These are phyloP conservation scores for Athalia cordata DNA, from an alignment of 2,888 invertebrate species.

Conservation along the genomic window DNA sequence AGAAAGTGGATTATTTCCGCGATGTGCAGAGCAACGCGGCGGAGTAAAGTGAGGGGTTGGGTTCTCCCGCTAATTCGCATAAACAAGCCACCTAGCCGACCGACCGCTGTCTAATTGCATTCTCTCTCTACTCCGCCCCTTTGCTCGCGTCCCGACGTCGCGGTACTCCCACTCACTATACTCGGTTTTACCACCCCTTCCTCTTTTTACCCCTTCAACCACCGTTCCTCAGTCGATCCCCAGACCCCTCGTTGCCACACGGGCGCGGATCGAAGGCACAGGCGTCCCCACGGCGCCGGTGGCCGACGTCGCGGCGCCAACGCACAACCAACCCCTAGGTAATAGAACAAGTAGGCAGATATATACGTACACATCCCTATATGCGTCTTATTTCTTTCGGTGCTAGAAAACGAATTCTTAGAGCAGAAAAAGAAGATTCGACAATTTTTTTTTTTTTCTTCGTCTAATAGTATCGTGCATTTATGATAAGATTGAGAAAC, in stretches of 20 bases:
- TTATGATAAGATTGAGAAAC: too few relatives aligned
- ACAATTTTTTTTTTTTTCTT: too few relatives aligned
- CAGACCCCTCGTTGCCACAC: conserved; percentile 42
- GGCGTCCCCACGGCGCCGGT: conserved; percentile 59
- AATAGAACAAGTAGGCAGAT: conserved; percentile 11
- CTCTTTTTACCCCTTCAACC: neutral
- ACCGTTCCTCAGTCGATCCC: conserved; percentile 26
- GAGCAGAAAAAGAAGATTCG: too few relatives aligned
- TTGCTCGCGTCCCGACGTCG: conserved; percentile 3
- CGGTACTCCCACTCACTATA: conserved; percentile 21
- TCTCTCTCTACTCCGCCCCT: conserved; percentile 49
- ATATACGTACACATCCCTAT: conserved; percentile 21
- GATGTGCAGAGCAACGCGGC: neutral
- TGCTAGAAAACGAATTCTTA: too few relatives aligned
- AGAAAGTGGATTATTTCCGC: conserved; percentile 10
- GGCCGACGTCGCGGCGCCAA: conserved; percentile 59
- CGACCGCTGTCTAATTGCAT: conserved; percentile 57
- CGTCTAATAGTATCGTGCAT: too few relatives aligned
- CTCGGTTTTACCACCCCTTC: conserved; percentile 5
- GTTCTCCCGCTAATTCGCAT: conserved; percentile 55
- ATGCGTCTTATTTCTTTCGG: neutral
- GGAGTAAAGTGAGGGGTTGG: conserved; percentile 6
- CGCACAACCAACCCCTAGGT: conserved; percentile 40
- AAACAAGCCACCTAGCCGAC: conserved; percentile 57
- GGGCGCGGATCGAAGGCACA: conserved; percentile 57